Evolutionary conservation across 2,113 vertebrate genomes (phyloP), one percentile per base, ranked within the genome.

Genomic region (Colaptes auratus): DNA sequence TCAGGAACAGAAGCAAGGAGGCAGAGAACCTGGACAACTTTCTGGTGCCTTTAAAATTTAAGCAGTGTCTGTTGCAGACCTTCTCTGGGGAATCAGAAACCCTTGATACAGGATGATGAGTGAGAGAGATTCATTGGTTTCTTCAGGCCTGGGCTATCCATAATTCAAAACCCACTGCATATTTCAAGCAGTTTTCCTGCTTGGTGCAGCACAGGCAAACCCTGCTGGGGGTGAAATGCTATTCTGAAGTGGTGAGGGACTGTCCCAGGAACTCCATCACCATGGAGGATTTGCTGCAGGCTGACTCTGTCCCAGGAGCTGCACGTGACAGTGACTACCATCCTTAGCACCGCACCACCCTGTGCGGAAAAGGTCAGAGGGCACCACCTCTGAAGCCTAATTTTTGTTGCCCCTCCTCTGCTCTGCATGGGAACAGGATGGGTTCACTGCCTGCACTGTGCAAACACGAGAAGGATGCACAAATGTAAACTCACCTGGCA

Each of bases 151-250:
- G 64, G 23, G 35, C 50, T n/a, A 63, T 58, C 31, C 72, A 19
- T 76, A 90, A 90, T 82, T 95, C 44, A 93, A 86, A 91, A 81
- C 46, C 28, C 11, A 28, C 48, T 75, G n/a, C 30, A 50, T 60
- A 92, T 92, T 94, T 93, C 31, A 79, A 81, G 25, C 23, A 10
- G n/a, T 14, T 85, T 93, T 78, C 46, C 35, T 82, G 6, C 73
- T 65, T 35, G 59, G 50, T 31, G 76, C 8, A 69, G 44, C 44
- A 76, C 28, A 53, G 75, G 63, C 15, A 27, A 89, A 82, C 58
- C 30, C 55, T 83, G 81, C 48, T 48, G 36, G 2, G 0, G 71
- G 27, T 24, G 18, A 81, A 83, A 71, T 2, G 2, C 18, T 88
- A 13, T 48, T 70, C 64, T 44, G 61, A 59, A 75, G 6, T 53